These are phyloP conservation scores for Pseudochirops cupreus DNA, from an alignment of 2,797 vertebrate genomes.

Conservation along the genomic window DNA sequence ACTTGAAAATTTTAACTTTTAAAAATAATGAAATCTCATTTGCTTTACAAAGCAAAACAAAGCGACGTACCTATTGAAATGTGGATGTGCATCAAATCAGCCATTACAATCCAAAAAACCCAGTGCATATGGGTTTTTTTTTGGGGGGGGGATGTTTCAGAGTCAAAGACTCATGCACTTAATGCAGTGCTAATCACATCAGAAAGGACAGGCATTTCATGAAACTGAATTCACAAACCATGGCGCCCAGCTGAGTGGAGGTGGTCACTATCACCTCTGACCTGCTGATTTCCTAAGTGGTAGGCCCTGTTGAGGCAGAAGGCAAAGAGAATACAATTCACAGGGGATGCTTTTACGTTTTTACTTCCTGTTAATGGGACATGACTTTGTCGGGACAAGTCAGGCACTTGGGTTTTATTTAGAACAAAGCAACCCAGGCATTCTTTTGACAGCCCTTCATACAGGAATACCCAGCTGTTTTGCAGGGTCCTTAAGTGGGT, in stretches of 20 bases:
- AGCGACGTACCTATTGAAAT: not conserved
- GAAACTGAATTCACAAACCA: not conserved
- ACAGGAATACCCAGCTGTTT: slow-evolving; percentile 8
- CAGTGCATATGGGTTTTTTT: not conserved
- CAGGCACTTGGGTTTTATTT: not conserved
- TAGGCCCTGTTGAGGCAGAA: not conserved
- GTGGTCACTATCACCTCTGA: not conserved
- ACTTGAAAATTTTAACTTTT: not conserved
- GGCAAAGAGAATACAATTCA: not conserved
- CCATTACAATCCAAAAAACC: not conserved
- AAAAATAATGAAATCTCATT: not conserved
- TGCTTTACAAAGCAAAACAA: not conserved
- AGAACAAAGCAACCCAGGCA: not conserved
- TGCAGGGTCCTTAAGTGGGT: not conserved
- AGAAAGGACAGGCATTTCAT: not conserved
- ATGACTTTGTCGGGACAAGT: not conserved
- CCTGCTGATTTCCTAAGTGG: not conserved
- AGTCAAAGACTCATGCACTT: not conserved
- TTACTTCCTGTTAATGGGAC: not conserved
- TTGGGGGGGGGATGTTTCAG: not conserved
- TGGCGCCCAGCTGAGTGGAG: not conserved
- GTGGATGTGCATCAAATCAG: not conserved
- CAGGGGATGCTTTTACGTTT: not conserved
- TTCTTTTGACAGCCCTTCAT: not conserved
- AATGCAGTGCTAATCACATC: not conserved